These are phyloP conservation scores for Ochropleura leucogaster DNA, from an alignment of 2,888 invertebrate species.

Conservation along the genomic window DNA sequence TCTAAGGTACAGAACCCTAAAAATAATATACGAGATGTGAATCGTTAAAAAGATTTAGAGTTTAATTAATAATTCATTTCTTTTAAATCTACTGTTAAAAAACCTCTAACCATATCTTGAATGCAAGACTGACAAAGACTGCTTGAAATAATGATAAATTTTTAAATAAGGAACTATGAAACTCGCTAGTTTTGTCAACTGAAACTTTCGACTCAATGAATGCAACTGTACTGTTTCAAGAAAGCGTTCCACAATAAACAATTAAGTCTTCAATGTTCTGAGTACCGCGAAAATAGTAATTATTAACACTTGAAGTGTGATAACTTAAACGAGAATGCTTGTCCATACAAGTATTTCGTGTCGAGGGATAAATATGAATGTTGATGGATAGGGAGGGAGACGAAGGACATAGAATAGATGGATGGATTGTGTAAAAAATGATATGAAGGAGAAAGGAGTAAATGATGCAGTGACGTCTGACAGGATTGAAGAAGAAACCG, in stretches of 20 bases:
- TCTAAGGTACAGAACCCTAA: not conserved
- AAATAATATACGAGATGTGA: not conserved
- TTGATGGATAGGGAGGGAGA: too few species aligned
- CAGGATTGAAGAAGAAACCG: too few species aligned
- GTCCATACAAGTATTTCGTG: conserved; percentile 29
- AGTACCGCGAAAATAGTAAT: conserved; percentile 35
- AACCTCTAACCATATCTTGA: not conserved
- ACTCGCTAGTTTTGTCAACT: not conserved
- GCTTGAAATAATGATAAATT: not conserved
- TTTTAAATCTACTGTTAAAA: not conserved
- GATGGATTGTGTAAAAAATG: too few species aligned
- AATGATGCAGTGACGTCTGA: too few species aligned
- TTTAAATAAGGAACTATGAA: not conserved
- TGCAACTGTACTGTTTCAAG: not conserved
- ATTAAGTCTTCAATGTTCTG: conserved; percentile 26
- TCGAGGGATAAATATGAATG: too few species aligned
- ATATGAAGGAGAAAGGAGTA: too few species aligned
- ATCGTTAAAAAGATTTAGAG: not conserved
- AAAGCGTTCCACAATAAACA: conserved; percentile 18
- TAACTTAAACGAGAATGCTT: not conserved
- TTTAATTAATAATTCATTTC: not conserved
- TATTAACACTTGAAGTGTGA: conserved; percentile 12
- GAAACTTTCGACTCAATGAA: conserved; percentile 13
- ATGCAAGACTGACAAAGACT: not conserved
- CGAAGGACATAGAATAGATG: too few species aligned